A percentile compares a stretch with the other conserved stretches of the same genome.
phyloP scores from a whole-genome alignment of 2,888 invertebrate genomes.

The Nowickia ferox region DNA sequence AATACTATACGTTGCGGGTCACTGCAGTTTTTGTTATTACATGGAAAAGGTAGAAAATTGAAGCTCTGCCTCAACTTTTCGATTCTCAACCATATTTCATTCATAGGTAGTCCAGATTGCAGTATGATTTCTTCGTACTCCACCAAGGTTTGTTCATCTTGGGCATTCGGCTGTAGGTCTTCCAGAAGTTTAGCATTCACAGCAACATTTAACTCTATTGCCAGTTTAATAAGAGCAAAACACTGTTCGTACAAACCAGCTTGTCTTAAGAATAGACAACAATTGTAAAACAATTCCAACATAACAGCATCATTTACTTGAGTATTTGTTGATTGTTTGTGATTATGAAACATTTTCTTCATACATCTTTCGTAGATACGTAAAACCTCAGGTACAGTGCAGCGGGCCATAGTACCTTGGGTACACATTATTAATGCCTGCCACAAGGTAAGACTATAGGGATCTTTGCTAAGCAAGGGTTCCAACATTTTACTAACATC shows the following conservation, averaged over 20 bases:
- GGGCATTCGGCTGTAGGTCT: slow-evolving; percentile 76
- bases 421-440: slow-evolving; percentile 81
- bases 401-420: slow-evolving; percentile 86
- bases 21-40: slow-evolving; percentile 83
- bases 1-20: slow-evolving; percentile 88
- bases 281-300: slow-evolving; percentile 84
- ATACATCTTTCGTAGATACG: slow-evolving; percentile 84
- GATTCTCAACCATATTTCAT: slow-evolving; percentile 89
- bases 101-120: slow-evolving; percentile 87
- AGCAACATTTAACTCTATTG: slow-evolving; percentile 87
- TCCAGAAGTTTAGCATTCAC: slow-evolving; percentile 79
- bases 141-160: slow-evolving; percentile 81
- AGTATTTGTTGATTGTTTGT: slow-evolving; percentile 40
- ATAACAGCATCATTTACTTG: slow-evolving; percentile 77
- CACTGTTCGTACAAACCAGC: slow-evolving; percentile 90
- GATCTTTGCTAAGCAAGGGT: slow-evolving; percentile 76
- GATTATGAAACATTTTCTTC: slow-evolving; percentile 80
- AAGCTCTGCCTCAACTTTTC: slow-evolving; percentile 89
- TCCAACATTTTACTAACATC: slow-evolving; percentile 83
- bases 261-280: slow-evolving; percentile 86
- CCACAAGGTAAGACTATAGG: slow-evolving; percentile 81
- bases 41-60: slow-evolving; percentile 87
- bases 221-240: slow-evolving; percentile 88
- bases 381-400: slow-evolving; percentile 85
- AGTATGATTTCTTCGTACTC: slow-evolving; percentile 87